A percentile compares a stretch with the other conserved stretches of the same genome.
These are phyloP conservation scores for Perithous albicinctus DNA, from an alignment of 2,888 invertebrate genomes.

Conservation along the genomic window DNA sequence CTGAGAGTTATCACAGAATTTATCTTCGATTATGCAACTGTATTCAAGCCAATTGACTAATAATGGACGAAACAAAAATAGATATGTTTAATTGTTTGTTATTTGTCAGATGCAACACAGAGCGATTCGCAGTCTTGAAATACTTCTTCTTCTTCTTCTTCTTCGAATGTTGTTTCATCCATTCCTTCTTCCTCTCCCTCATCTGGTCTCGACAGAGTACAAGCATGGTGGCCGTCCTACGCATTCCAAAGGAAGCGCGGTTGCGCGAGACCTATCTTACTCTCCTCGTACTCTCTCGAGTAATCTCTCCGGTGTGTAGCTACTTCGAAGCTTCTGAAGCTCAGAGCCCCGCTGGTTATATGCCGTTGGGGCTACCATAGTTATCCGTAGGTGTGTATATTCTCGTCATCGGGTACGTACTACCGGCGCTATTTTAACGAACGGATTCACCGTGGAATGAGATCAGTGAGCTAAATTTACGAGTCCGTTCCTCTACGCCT, in stretches of 20 bases:
- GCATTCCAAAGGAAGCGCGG: constrained; percentile 52
- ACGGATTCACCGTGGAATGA: constrained; percentile 79
- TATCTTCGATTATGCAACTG: neutral
- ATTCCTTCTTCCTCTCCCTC: constrained; percentile 1
- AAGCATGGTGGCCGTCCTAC: constrained; percentile 23
- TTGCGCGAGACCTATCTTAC: constrained; percentile 17
- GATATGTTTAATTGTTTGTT: neutral
- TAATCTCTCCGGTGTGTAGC: neutral
- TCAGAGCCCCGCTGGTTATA: constrained; percentile 17
- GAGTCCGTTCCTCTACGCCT: constrained; percentile 40
- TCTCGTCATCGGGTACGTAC: constrained; percentile 65
- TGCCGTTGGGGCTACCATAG: constrained; percentile 32
- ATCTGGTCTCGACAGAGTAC: constrained; percentile 26
- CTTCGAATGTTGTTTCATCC: neutral
- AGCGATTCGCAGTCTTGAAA: neutral
- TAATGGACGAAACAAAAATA: neutral
- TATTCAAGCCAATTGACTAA: neutral
- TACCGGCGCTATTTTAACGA: constrained; percentile 77
- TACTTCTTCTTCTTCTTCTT: constrained; percentile 14
- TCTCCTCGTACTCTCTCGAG: neutral
- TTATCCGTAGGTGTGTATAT: constrained; percentile 58
- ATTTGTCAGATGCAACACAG: neutral
- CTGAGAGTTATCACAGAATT: neutral
- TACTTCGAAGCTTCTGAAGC: constrained; percentile 28
- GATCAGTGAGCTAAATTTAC: constrained; percentile 81